A percentile compares a stretch with the other conserved stretches of the same genome.
Conservation (phyloP, 2,888 invertebrate species). For the Autographa gamma region DNA sequence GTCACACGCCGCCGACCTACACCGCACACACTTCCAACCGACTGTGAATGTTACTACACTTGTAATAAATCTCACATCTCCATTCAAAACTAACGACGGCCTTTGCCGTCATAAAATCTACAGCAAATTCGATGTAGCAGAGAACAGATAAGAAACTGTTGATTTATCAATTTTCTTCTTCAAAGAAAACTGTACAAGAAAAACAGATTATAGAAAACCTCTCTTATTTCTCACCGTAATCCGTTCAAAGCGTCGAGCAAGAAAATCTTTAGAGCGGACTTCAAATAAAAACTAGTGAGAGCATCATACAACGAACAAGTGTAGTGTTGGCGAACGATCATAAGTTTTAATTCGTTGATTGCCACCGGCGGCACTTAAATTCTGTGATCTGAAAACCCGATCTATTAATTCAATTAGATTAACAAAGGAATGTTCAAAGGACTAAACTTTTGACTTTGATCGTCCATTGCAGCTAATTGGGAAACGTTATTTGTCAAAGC, state of each 20-base stretch:
- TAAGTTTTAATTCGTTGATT: slow-evolving; percentile 54
- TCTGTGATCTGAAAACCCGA: slow-evolving; percentile 57
- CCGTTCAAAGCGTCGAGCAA: slow-evolving; percentile 40
- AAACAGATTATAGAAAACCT: slow-evolving; percentile 46
- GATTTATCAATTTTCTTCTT: slow-evolving; percentile 40
- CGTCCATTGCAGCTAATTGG: slow-evolving; percentile 62
- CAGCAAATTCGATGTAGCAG: slow-evolving; percentile 5
- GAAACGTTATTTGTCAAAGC: slow-evolving; percentile 64
- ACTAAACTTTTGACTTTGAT: slow-evolving; percentile 61
- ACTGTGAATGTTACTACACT: slow-evolving; percentile 33
- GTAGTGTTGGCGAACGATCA: slow-evolving; percentile 31
- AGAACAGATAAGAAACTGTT: slow-evolving; percentile 27
- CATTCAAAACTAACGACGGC: background rate
- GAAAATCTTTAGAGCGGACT: slow-evolving; percentile 36
- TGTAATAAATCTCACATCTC: slow-evolving; percentile 38
- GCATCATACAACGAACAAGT: slow-evolving; percentile 20
- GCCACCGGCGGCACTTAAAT: slow-evolving; percentile 54
- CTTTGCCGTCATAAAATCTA: slow-evolving; percentile 7
- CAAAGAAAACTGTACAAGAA: slow-evolving; percentile 47
- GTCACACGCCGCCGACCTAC: slow-evolving; percentile 37
- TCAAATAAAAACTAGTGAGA: slow-evolving; percentile 30
- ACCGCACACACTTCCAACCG: slow-evolving; percentile 44
- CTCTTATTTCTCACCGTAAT: slow-evolving; percentile 46
- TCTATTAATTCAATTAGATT: slow-evolving; percentile 61
- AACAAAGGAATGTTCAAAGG: slow-evolving; percentile 62